Percentiles rank a stretch among this genome's conserved stretches.
These are phyloP conservation scores for Drosophila baimaii DNA, from an alignment of 1,140 invertebrate genomes.

Conservation along the genomic window DNA sequence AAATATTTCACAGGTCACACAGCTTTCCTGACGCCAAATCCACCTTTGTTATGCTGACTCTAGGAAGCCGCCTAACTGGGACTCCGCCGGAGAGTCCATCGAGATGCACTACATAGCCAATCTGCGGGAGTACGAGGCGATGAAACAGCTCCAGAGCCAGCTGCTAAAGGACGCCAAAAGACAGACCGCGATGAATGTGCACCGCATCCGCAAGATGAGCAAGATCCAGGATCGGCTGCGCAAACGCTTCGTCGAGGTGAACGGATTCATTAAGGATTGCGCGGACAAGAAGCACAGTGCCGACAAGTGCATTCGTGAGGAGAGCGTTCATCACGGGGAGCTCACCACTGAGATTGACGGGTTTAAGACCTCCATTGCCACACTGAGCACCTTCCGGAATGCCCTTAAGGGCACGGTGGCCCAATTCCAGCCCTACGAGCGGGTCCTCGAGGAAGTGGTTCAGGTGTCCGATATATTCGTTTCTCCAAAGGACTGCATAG, in stretches of 20 bases:
- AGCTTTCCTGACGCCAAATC: neutral
- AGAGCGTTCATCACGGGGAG: slow-evolving; percentile 48
- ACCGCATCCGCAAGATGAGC: slow-evolving; percentile 68
- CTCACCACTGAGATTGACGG: slow-evolving; percentile 45
- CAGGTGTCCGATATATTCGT: slow-evolving; percentile 66
- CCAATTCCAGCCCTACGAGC: slow-evolving; percentile 72
- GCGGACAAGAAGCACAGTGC: slow-evolving; percentile 65
- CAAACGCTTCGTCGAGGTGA: slow-evolving; percentile 70
- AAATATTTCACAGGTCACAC: neutral
- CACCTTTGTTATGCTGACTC: neutral
- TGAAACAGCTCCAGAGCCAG: slow-evolving; percentile 62
- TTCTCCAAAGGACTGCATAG: slow-evolving; percentile 76
- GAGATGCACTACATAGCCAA: slow-evolving; percentile 74
- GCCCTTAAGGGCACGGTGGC: slow-evolving; percentile 60
- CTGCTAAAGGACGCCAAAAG: slow-evolving; percentile 58
- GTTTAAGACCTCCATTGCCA: slow-evolving; percentile 37
- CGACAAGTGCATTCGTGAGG: slow-evolving; percentile 53
- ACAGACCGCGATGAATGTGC: slow-evolving; percentile 52
- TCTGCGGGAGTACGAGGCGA: slow-evolving; percentile 64
- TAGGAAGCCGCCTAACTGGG: slow-evolving; percentile 75
- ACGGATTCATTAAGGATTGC: slow-evolving; percentile 75
- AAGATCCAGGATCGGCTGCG: slow-evolving; percentile 65
- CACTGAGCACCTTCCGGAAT: slow-evolving; percentile 39
- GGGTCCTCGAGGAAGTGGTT: slow-evolving; percentile 73
- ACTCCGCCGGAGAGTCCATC: slow-evolving; percentile 66